These are phyloP conservation scores for Arctocebus calabarensis DNA, from an alignment of 2,797 vertebrate genomes.

Conservation along the genomic window DNA sequence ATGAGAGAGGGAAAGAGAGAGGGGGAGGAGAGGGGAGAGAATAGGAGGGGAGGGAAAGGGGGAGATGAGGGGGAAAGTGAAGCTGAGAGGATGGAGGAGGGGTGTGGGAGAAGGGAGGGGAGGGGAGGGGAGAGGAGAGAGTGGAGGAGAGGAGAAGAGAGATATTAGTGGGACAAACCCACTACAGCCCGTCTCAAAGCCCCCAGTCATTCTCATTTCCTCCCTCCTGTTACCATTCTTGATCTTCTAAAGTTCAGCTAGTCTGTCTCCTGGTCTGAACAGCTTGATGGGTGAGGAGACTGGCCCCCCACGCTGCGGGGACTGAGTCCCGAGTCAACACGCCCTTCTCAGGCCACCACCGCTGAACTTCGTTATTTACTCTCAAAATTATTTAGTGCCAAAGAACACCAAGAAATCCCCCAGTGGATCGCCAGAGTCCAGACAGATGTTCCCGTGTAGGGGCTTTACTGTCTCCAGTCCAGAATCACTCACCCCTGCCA, in stretches of 20 bases:
- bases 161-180: background rate
- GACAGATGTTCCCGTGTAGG: background rate
- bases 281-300: background rate
- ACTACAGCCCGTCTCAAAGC: background rate
- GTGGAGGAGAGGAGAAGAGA: background rate
- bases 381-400: constrained; percentile 28
- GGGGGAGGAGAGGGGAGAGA: too few relatives aligned
- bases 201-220: background rate
- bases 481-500: background rate
- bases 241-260: background rate
- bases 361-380: constrained; percentile 24
- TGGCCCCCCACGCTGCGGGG: background rate
- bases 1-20: background rate
- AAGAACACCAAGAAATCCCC: constrained; percentile 30
- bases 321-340: background rate
- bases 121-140: too few relatives aligned
- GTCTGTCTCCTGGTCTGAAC: background rate
- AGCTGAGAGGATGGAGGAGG: too few relatives aligned
- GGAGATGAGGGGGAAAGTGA: too few relatives aligned
- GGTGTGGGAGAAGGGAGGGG: too few relatives aligned
- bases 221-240: background rate
- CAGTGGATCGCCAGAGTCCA: background rate
- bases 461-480: background rate
- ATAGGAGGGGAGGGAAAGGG: too few relatives aligned
- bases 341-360: background rate